Evolutionary conservation across 1,140 invertebrate species (phyloP).

Genomic region (Drosophila nasuta): DNA sequence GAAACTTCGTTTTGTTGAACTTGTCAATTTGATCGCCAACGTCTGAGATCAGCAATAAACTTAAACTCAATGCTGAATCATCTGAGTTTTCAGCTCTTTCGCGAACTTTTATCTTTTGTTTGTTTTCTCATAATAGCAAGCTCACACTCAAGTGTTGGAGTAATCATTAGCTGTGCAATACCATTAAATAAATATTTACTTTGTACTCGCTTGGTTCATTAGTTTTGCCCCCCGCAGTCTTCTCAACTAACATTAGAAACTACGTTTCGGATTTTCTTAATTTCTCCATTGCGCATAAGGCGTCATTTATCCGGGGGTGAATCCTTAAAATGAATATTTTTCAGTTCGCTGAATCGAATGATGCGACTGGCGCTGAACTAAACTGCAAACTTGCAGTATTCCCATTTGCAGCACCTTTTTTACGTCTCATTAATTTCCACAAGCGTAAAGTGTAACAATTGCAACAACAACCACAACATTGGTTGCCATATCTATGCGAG

Average conservation of each 20-base stretch:
- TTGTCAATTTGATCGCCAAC: no score
- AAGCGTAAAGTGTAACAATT: constrained; percentile 50
- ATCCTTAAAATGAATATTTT: constrained; percentile 58
- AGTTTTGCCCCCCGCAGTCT: constrained; percentile 21
- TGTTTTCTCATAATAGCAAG: no score
- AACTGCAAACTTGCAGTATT: constrained; percentile 54
- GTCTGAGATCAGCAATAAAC: background rate
- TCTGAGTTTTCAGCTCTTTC: background rate
- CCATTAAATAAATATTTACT: constrained; percentile 15
- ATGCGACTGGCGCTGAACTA: constrained; percentile 51
- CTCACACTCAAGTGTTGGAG: background rate
- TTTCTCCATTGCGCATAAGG: background rate
- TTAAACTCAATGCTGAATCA: background rate
- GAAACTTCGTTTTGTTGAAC: no score
- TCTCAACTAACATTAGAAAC: constrained; percentile 26
- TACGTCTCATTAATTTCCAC: constrained; percentile 76
- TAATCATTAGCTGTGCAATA: background rate
- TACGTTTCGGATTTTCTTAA: background rate
- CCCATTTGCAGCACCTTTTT: constrained; percentile 65
- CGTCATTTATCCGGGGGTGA: constrained; percentile 34
- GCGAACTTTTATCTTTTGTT: background rate
- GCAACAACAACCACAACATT: constrained; percentile 10
- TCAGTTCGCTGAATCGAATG: constrained; percentile 75
- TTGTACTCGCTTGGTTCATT: constrained; percentile 14
- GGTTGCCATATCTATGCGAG: constrained; percentile 3